phyloP scores from a whole-genome alignment of 1,140 invertebrate genomes.

The Drosophila albomicans region DNA sequence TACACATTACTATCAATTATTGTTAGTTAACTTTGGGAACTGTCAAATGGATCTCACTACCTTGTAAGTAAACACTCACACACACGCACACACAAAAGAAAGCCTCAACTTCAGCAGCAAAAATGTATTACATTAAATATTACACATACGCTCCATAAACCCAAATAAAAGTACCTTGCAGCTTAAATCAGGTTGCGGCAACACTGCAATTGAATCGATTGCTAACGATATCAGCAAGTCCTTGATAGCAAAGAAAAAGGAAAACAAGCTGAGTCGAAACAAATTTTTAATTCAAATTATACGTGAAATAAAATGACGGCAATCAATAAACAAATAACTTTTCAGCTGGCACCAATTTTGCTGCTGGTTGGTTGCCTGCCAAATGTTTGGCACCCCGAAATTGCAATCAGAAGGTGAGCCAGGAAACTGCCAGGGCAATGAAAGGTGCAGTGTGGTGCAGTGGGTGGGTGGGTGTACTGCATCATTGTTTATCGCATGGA shows the following conservation, averaged over 20 bases:
- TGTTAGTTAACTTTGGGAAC: neutral
- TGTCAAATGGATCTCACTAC: too few relatives aligned
- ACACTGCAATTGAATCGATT: slow-evolving; percentile 23
- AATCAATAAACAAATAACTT: slow-evolving; percentile 60
- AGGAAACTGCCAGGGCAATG: slow-evolving; percentile 20
- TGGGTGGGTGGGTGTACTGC: neutral
- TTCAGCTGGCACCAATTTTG: slow-evolving; percentile 41
- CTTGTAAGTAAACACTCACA: too few relatives aligned
- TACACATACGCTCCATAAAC: slow-evolving; percentile 29
- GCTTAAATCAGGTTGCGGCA: slow-evolving; percentile 33
- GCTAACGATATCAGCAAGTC: slow-evolving; percentile 38
- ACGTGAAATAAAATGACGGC: slow-evolving; percentile 42
- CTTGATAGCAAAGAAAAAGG: slow-evolving; percentile 23
- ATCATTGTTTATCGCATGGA: slow-evolving; percentile 17
- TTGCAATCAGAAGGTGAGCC: slow-evolving; percentile 39
- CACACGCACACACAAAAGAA: too few relatives aligned
- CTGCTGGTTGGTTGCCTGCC: slow-evolving; percentile 29
- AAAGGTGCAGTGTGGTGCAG: neutral
- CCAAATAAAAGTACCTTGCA: slow-evolving; percentile 3
- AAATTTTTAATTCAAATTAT: slow-evolving; percentile 45
- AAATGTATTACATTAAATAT: slow-evolving; percentile 13
- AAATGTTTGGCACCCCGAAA: slow-evolving; percentile 27
- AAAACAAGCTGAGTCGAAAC: neutral
- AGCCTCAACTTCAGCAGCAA: neutral
- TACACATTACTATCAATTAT: neutral